Evolutionary conservation across 2,888 invertebrate species (phyloP).

Genomic region (Lathronympha strigana): DNA sequence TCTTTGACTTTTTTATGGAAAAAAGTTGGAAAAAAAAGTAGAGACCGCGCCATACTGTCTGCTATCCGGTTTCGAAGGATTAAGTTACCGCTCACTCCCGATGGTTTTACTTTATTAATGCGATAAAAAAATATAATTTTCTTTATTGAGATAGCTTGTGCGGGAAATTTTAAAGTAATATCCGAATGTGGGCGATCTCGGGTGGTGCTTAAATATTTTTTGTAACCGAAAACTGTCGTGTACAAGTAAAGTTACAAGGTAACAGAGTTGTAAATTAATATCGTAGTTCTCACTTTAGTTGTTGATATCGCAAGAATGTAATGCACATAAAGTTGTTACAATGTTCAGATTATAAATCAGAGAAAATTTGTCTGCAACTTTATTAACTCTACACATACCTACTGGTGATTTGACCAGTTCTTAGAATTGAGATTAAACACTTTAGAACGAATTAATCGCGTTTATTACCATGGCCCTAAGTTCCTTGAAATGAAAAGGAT

Average conservation of each 20-base stretch:
- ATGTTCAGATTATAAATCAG: background rate
- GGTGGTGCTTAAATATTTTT: slow-evolving; percentile 44
- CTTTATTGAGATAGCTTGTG: slow-evolving; percentile 71
- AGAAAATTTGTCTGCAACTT: too few species aligned
- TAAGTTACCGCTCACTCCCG: slow-evolving; percentile 70
- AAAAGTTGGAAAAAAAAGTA: slow-evolving; percentile 70
- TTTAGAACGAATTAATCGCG: too few species aligned
- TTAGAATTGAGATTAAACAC: too few species aligned
- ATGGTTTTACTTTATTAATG: slow-evolving; percentile 69
- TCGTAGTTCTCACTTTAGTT: background rate
- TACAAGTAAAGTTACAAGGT: slow-evolving; percentile 31
- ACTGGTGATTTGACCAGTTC: too few species aligned
- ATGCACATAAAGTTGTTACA: background rate
- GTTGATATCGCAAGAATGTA: slow-evolving; percentile 4
- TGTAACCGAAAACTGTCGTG: slow-evolving; percentile 27
- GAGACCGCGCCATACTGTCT: slow-evolving; percentile 83
- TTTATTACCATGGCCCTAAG: too few species aligned
- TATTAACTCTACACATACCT: too few species aligned
- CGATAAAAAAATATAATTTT: slow-evolving; percentile 70
- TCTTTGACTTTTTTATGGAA: slow-evolving; percentile 68
- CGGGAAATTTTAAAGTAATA: slow-evolving; percentile 43
- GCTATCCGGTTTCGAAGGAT: slow-evolving; percentile 82
- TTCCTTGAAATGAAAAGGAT: too few species aligned
- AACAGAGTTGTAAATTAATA: slow-evolving; percentile 7
- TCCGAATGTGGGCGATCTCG: slow-evolving; percentile 30